phyloP scores from a whole-genome alignment of 2,797 vertebrate genomes.

The Podarcis lilfordi region DNA sequence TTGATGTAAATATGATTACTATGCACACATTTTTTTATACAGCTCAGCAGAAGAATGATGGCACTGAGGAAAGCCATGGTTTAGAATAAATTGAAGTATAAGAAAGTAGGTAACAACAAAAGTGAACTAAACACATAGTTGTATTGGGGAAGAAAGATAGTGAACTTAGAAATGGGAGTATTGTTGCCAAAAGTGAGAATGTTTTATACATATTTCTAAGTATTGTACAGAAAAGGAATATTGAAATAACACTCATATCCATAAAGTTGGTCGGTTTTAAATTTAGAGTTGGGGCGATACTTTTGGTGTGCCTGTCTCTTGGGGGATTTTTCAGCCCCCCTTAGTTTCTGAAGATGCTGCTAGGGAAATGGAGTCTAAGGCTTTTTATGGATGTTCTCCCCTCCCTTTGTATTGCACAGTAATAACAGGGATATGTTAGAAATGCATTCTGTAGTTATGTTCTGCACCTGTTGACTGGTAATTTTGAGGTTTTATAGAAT shows the following conservation, averaged over 20 bases:
- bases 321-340: neutral
- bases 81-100: neutral
- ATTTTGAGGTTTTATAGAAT: conserved; percentile 63
- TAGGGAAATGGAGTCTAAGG: neutral
- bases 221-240: neutral
- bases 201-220: neutral
- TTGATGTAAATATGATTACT: neutral
- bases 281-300: neutral
- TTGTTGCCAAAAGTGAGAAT: neutral
- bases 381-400: neutral
- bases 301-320: neutral
- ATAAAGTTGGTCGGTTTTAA: neutral
- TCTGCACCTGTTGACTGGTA: conserved; percentile 47
- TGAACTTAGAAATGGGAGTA: neutral
- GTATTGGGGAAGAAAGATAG: neutral
- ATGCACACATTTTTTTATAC: neutral
- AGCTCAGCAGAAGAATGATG: neutral
- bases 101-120: neutral
- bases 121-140: neutral
- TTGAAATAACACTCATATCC: neutral
- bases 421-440: conserved; percentile 50
- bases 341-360: neutral
- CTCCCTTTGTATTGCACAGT: conserved; percentile 47
- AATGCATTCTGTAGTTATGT: conserved; percentile 38
- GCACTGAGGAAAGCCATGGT: neutral